phyloP scores from a whole-genome alignment of 2,797 vertebrate species.

The Pipistrellus nathusii region DNA sequence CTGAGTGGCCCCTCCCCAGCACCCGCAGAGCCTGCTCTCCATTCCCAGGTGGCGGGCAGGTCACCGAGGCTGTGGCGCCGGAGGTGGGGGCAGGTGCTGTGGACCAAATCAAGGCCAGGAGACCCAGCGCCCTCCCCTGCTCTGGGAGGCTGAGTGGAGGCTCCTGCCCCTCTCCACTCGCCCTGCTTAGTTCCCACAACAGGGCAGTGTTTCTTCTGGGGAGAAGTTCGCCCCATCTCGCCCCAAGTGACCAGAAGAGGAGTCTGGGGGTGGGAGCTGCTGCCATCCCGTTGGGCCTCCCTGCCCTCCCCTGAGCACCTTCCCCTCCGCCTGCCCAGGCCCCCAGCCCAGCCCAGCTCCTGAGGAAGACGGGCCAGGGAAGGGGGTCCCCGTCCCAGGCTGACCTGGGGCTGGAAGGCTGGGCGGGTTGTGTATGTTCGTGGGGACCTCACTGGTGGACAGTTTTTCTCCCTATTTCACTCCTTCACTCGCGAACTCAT shows the following conservation, averaged over 20 bases:
- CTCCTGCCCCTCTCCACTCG: not conserved
- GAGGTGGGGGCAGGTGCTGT: not conserved
- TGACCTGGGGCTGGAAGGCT: too few relatives aligned
- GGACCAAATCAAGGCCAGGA: not conserved
- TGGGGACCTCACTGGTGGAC: not conserved
- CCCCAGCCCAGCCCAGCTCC: not conserved
- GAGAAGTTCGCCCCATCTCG: not conserved
- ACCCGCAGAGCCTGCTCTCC: not conserved
- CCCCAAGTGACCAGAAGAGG: not conserved
- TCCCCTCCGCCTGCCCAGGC: not conserved
- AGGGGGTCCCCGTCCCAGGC: accelerated
- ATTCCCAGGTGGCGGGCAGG: not conserved
- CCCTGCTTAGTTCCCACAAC: not conserved
- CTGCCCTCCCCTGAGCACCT: not conserved
- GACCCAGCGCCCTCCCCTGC: not conserved
- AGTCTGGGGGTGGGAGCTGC: not conserved
- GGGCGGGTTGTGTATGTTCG: not conserved
- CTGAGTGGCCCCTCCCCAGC: not conserved
- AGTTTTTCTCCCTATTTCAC: accelerated
- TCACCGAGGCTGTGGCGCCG: accelerated
- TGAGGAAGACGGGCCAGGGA: not conserved
- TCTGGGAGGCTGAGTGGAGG: not conserved
- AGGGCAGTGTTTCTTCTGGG: not conserved
- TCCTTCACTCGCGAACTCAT: not conserved
- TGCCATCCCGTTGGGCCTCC: too few relatives aligned